These are phyloP conservation scores for Conus canariensis DNA, from an alignment of 2,888 invertebrate species.

Conservation along the genomic window DNA sequence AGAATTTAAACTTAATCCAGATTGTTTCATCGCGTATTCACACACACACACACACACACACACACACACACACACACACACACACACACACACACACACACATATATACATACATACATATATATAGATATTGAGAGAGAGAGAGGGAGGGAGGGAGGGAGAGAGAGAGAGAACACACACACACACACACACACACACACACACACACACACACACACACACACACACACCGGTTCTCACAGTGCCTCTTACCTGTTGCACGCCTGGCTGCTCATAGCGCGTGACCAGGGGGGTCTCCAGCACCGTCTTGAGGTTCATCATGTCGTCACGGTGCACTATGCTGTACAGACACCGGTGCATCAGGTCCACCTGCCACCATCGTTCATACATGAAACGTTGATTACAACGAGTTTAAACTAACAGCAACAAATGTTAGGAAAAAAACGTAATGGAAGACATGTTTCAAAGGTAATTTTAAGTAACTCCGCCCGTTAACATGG, in stretches of 20 bases:
- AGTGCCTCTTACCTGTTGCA: background rate
- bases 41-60: background rate
- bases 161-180: no score
- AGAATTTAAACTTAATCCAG: no score
- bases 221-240: no score
- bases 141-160: no score
- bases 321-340: conserved; percentile 70
- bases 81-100: background rate
- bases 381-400: no score
- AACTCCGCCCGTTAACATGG: no score
- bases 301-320: conserved; percentile 58
- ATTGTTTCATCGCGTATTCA: no score
- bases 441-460: no score
- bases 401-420: background rate
- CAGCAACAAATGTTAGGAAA: background rate
- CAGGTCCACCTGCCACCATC: conserved; percentile 62
- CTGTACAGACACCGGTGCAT: conserved; percentile 72
- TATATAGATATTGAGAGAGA: no score
- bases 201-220: no score
- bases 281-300: conserved; percentile 56
- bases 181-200: no score
- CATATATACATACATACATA: no score
- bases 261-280: conserved; percentile 11
- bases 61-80: background rate
- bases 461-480: background rate